Evolutionary conservation across 1,140 invertebrate species (phyloP), one percentile per base, ranked within the genome.

Genomic region (Drosophila arizonae): DNA sequence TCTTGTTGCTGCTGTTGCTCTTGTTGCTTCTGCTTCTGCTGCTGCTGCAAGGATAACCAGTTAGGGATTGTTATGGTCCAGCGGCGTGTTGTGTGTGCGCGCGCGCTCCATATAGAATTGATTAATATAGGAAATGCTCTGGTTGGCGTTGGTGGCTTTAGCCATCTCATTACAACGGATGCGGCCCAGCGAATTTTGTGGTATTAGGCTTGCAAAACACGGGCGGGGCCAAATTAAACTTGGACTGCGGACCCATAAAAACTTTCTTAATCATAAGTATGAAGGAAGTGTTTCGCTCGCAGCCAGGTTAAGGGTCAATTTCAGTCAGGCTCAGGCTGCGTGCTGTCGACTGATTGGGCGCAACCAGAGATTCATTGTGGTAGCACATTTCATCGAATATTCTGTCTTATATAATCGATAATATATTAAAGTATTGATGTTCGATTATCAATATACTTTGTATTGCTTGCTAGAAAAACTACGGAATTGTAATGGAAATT

Each of bases 31-130:
- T 33, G 30, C 1, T 50, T 15, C 9, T 60, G 57, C 26, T 46
- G 50, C 24, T 50, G 45, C 30, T 48, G 63, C 26, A 58, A 88
- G 82, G 72, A 87, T 87, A 88, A 88, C 82, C 82, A 88, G 82
- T 87, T 76, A 50, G 78, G 68, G 58, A 81, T 79, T 73, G 76
- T 63, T 71, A 77, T 70, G 76, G 68, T 39, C 73, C 41, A 72
- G n/a, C 54, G 56, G 62, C 54, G 43, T 21, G 43, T 46, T 46
- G 43, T 17, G 43, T 46, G 36, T 17, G 36, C 50, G 28, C 50
- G 28, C 33, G 69, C 64, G 82, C 84, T 88, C 84, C 79, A 87
- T 78, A 88, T 87, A 82, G 82, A 88, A 87, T 87, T 87, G 82
- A 87, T 87, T 87, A 87, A 87, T 87, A 87, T 61, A 66, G 80